Conservation (phyloP, 2,113 vertebrate species). For the Machaerirhynchus nigripectus region DNA sequence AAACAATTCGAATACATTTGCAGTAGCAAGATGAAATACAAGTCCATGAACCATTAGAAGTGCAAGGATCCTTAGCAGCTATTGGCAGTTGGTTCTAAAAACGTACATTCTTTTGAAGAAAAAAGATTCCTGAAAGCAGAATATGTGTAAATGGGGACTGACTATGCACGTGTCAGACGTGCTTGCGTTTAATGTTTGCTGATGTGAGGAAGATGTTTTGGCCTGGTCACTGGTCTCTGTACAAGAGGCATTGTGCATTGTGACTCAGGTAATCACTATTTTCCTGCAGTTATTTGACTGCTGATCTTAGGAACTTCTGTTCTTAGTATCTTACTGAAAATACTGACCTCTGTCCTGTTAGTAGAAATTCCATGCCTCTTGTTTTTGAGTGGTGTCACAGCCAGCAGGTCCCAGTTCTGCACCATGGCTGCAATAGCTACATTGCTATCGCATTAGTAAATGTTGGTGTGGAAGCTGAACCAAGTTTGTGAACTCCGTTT, state of each 20-base stretch:
- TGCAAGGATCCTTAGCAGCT: not conserved
- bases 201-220: not conserved
- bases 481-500: not conserved
- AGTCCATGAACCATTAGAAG: not conserved
- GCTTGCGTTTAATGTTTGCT: not conserved
- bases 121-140: not conserved
- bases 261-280: not conserved
- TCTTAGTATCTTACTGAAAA: not conserved
- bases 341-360: not conserved
- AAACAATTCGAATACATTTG: not conserved
- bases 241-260: not conserved
- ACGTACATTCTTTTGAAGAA: not conserved
- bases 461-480: not conserved
- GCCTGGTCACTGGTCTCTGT: not conserved
- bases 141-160: not conserved
- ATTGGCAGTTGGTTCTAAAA: not conserved
- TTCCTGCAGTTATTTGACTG: not conserved
- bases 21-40: not conserved
- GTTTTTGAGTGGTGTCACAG: not conserved
- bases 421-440: rapidly evolving
- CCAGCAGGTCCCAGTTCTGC: not conserved
- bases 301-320: not conserved
- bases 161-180: not conserved
- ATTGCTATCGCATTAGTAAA: not conserved
- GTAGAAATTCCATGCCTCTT: not conserved